Percentiles rank a stretch among this genome's conserved stretches.
Conservation (phyloP, 2,797 vertebrate genomes). For the Adrianichthys oophorus region DNA sequence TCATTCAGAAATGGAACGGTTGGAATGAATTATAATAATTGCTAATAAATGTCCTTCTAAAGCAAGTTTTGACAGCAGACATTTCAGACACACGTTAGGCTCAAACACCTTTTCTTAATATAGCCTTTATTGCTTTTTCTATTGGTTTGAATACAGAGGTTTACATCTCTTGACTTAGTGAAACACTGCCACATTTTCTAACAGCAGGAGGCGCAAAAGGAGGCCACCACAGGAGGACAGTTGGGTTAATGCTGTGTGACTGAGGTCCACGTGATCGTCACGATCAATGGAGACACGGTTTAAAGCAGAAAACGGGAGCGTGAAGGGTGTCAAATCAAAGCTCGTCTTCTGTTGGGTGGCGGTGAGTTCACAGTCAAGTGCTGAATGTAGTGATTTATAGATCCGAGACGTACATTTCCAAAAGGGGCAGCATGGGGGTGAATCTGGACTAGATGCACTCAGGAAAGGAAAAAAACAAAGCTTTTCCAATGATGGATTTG, state of each 20-base stretch:
- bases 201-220: slow-evolving; percentile 14
- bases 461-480: slow-evolving; percentile 72
- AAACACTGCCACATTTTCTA: slow-evolving; percentile 81
- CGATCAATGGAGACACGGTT: too few species aligned
- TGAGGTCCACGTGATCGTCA: slow-evolving; percentile 29
- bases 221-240: slow-evolving; percentile 26
- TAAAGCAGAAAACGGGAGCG: too few species aligned
- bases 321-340: slow-evolving; percentile 42
- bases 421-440: slow-evolving; percentile 32
- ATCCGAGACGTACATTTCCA: slow-evolving; percentile 59
- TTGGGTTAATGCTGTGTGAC: slow-evolving; percentile 59
- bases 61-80: background rate
- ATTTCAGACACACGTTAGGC: slow-evolving; percentile 31
- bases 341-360: slow-evolving; percentile 24
- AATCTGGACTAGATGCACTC: slow-evolving; percentile 81
- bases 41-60: background rate
- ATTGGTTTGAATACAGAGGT: slow-evolving; percentile 85
- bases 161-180: slow-evolving; percentile 86
- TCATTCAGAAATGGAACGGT: too few species aligned
- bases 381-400: slow-evolving; percentile 95
- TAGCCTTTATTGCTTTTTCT: slow-evolving; percentile 92
- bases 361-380: slow-evolving; percentile 89
- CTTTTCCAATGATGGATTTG: slow-evolving; percentile 69
- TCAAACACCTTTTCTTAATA: slow-evolving; percentile 71
- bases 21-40: background rate